Evolutionary conservation across 2,113 vertebrate species (phyloP).

Genomic region (Corythoichthys intestinalis): DNA sequence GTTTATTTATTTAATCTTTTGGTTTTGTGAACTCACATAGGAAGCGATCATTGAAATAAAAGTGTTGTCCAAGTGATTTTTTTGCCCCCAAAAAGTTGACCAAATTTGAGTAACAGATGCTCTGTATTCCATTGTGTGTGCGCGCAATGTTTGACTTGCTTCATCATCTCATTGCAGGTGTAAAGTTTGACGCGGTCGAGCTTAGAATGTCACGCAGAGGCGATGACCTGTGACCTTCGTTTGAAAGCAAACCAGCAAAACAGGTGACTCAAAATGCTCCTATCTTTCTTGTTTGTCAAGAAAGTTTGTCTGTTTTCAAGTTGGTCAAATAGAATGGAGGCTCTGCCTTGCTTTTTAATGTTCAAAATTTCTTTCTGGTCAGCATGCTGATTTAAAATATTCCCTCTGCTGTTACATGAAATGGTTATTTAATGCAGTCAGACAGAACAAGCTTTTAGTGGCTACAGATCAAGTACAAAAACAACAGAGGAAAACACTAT

Average conservation of each 20-base stretch:
- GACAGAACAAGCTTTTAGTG: not conserved
- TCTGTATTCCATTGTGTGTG: not conserved
- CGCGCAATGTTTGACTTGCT: not conserved
- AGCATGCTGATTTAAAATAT: not conserved
- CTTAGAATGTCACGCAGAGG: slow-evolving; percentile 51
- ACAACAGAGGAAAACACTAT: not conserved
- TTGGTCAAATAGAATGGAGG: not conserved
- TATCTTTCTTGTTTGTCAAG: not conserved
- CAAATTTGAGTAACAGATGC: not conserved
- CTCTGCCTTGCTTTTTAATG: not conserved
- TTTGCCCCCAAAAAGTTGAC: not conserved
- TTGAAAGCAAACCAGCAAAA: slow-evolving; percentile 43
- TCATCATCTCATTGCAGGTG: slow-evolving; percentile 41
- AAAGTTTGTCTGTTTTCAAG: not conserved
- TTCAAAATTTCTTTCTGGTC: not conserved
- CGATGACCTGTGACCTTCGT: slow-evolving; percentile 27
- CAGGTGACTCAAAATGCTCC: slow-evolving; percentile 51
- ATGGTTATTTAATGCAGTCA: not conserved
- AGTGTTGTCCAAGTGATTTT: too few relatives aligned
- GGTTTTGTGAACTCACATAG: too few relatives aligned
- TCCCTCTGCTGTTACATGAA: not conserved
- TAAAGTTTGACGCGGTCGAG: slow-evolving; percentile 23
- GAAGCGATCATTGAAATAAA: too few relatives aligned
- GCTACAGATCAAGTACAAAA: not conserved
- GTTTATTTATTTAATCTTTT: too few relatives aligned